Evolutionary conservation across 2,797 vertebrate species (phyloP).

Genomic region (Australoheros facetus): DNA sequence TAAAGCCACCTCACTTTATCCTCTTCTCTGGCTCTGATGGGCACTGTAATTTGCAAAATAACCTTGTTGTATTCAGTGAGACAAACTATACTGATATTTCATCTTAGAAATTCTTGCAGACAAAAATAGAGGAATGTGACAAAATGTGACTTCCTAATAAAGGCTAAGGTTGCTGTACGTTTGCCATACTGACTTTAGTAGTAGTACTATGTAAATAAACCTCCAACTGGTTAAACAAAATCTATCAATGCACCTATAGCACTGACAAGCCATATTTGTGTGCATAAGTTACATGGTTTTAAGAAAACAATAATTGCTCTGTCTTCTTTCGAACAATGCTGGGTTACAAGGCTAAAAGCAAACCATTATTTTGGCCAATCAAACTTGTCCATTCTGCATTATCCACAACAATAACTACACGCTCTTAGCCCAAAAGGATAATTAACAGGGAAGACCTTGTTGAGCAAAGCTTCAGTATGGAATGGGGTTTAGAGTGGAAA

Average conservation of each 20-base stretch:
- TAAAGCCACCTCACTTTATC: no score
- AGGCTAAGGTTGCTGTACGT: no score
- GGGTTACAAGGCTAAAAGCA: background rate
- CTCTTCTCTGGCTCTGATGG: no score
- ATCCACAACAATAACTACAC: background rate
- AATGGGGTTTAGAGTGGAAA: slow-evolving; percentile 24
- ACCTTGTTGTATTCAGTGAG: no score
- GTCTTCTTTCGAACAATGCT: background rate
- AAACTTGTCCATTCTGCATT: slow-evolving; percentile 2
- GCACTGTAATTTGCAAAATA: no score
- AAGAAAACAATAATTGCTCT: background rate
- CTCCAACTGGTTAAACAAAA: background rate
- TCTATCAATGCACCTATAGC: background rate
- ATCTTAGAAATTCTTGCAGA: no score
- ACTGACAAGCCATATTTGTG: background rate
- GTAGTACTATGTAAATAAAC: no score
- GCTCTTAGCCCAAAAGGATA: slow-evolving; percentile 7
- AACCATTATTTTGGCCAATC: background rate
- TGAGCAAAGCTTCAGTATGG: slow-evolving; percentile 13
- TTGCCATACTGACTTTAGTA: no score
- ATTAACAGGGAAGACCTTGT: slow-evolving; percentile 31
- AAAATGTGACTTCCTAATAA: no score
- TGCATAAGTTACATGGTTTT: background rate
- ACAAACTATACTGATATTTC: no score
- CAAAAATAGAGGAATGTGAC: no score